Evolutionary conservation across 2,888 invertebrate species (phyloP).

Genomic region (Lycia hirtaria): DNA sequence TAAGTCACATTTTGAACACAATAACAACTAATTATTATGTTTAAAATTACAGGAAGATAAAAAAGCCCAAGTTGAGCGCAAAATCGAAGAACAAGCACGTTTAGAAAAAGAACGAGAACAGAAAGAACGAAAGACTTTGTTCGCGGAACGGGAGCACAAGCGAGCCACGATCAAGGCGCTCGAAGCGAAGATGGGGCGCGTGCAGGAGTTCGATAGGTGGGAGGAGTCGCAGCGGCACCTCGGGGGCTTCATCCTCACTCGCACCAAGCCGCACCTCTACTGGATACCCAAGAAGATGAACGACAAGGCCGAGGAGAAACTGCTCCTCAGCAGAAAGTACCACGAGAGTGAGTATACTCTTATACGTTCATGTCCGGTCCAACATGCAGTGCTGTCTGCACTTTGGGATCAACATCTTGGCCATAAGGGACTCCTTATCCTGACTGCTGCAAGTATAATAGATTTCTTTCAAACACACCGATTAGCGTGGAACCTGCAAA

Average conservation of each 20-base stretch:
- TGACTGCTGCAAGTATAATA: too few species aligned
- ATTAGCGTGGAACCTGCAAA: too few species aligned
- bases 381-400: too few species aligned
- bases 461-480: too few species aligned
- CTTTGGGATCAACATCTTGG: too few species aligned
- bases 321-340: slow-evolving; percentile 86
- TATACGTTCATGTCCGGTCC: slow-evolving; percentile 9
- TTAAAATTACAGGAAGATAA: slow-evolving; percentile 69
- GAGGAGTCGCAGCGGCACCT: slow-evolving; percentile 90
- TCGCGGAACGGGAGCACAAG: slow-evolving; percentile 93
- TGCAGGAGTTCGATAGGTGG: slow-evolving; percentile 95
- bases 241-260: slow-evolving; percentile 94
- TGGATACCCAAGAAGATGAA: slow-evolving; percentile 94
- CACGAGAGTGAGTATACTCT: slow-evolving; percentile 86
- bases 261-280: slow-evolving; percentile 93
- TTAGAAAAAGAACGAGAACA: slow-evolving; percentile 93
- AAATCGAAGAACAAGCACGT: slow-evolving; percentile 96
- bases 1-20: too few species aligned
- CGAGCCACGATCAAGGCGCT: slow-evolving; percentile 95
- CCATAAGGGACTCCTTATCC: too few species aligned
- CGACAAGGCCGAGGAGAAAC: slow-evolving; percentile 87
- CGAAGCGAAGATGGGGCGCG: slow-evolving; percentile 95
- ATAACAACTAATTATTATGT: not conserved
- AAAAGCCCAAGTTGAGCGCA: slow-evolving; percentile 93
- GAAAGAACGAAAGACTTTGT: slow-evolving; percentile 93